Conservation (phyloP, 2,113 vertebrate genomes). For the Corynorhinus townsendii region DNA sequence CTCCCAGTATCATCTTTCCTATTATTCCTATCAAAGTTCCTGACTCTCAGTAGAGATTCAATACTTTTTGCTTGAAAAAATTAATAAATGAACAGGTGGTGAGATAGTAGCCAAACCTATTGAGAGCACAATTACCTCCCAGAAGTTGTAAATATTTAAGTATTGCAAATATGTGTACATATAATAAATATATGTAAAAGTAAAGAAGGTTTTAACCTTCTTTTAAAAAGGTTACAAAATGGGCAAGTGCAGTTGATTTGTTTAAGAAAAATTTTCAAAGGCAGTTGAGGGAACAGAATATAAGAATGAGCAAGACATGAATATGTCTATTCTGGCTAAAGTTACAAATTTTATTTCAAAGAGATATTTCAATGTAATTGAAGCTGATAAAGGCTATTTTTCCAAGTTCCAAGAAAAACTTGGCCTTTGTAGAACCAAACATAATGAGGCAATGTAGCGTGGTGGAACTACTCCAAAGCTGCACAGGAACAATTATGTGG, state of each 20-base stretch:
- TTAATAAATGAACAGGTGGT: not conserved
- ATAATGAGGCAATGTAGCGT: not conserved
- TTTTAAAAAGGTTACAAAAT: slow-evolving; percentile 26
- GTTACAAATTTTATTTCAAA: slow-evolving; percentile 35
- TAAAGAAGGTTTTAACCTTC: not conserved
- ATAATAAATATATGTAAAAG: not conserved
- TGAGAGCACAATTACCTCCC: not conserved
- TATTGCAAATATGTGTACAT: not conserved
- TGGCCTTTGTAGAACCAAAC: slow-evolving; percentile 6
- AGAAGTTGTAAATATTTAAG: not conserved
- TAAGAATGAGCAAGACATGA: slow-evolving; percentile 3
- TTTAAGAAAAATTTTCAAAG: not conserved
- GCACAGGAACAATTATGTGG: not conserved
- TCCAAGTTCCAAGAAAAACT: not conserved
- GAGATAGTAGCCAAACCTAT: not conserved
- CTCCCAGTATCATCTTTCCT: not conserved
- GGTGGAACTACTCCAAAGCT: not conserved
- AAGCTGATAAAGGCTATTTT: not conserved
- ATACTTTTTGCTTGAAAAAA: not conserved
- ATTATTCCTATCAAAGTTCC: not conserved
- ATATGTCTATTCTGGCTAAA: not conserved
- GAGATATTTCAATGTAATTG: not conserved
- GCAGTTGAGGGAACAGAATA: not conserved
- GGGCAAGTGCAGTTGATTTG: not conserved
- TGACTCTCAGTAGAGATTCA: not conserved